These are phyloP conservation scores for Bathynomus jamesi DNA, from an alignment of 1,140 invertebrate species.

Conservation along the genomic window DNA sequence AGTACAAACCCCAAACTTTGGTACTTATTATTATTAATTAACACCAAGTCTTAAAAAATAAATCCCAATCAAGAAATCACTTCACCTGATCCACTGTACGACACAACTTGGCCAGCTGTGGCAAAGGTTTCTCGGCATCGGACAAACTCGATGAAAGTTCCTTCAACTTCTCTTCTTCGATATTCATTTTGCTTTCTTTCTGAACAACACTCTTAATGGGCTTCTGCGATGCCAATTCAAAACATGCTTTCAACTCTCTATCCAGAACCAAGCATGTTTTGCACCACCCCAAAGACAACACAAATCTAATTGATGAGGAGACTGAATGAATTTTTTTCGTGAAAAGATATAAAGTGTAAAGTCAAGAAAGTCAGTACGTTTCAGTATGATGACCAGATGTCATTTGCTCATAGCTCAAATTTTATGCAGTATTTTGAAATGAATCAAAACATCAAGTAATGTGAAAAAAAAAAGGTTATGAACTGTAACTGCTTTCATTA, in stretches of 20 bases:
- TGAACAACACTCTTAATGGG: slow-evolving; percentile 39
- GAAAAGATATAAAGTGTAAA: background rate
- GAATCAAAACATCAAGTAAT: background rate
- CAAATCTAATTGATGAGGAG: slow-evolving; percentile 54
- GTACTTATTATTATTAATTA: background rate
- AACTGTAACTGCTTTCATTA: background rate
- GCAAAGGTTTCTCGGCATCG: slow-evolving; percentile 78
- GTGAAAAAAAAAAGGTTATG: background rate
- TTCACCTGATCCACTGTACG: slow-evolving; percentile 86
- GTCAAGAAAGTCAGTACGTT: no score
- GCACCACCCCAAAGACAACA: slow-evolving; percentile 82
- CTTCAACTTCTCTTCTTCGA: slow-evolving; percentile 44
- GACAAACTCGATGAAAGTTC: slow-evolving; percentile 66
- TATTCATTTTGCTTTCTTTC: slow-evolving; percentile 40
- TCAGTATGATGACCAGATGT: no score
- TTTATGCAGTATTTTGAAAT: background rate
- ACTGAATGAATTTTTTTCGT: background rate
- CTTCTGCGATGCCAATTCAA: slow-evolving; percentile 46
- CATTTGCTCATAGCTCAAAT: no score
- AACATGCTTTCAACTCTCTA: slow-evolving; percentile 76
- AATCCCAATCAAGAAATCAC: slow-evolving; percentile 1
- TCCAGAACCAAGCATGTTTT: slow-evolving; percentile 86
- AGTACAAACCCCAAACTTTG: background rate
- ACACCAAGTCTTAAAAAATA: background rate
- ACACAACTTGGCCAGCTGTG: slow-evolving; percentile 77